phyloP scores from a whole-genome alignment of 2,113 vertebrate genomes.

The Elachura formosa region DNA sequence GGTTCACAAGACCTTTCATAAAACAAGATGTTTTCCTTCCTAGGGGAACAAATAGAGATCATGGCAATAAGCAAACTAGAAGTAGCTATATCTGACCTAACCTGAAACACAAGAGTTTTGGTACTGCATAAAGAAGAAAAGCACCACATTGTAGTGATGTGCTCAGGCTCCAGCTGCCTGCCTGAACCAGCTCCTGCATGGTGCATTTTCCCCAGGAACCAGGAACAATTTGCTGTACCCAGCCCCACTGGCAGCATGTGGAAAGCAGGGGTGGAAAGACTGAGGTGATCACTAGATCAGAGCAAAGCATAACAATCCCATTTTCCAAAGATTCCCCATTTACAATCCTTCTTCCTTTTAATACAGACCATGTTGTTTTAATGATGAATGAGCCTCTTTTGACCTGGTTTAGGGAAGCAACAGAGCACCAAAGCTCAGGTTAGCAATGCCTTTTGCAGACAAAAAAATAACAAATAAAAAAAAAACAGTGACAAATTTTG shows the following conservation, averaged over 20 bases:
- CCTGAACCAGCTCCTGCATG: background rate
- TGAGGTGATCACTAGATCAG: background rate
- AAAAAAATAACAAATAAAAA: background rate
- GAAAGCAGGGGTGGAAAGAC: background rate
- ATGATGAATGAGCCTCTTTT: background rate
- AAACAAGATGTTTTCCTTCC: background rate
- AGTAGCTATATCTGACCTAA: background rate
- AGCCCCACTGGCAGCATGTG: rapidly evolving
- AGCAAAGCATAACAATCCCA: background rate
- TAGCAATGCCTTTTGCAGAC: background rate
- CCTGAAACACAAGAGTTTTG: background rate
- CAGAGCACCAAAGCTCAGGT: background rate
- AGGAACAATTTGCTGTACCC: background rate
- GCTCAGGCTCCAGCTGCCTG: background rate
- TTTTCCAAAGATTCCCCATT: background rate
- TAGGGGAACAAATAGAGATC: background rate
- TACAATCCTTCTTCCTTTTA: background rate
- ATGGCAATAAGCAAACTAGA: background rate
- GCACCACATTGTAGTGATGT: rapidly evolving
- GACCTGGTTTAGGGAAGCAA: background rate
- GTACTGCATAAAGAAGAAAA: background rate
- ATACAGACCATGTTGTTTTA: background rate
- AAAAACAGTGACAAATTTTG: background rate
- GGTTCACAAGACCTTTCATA: background rate
- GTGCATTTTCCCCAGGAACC: background rate